These are phyloP conservation scores for Xanthostigma xanthostigma DNA, from an alignment of 2,888 invertebrate genomes.

Conservation along the genomic window DNA sequence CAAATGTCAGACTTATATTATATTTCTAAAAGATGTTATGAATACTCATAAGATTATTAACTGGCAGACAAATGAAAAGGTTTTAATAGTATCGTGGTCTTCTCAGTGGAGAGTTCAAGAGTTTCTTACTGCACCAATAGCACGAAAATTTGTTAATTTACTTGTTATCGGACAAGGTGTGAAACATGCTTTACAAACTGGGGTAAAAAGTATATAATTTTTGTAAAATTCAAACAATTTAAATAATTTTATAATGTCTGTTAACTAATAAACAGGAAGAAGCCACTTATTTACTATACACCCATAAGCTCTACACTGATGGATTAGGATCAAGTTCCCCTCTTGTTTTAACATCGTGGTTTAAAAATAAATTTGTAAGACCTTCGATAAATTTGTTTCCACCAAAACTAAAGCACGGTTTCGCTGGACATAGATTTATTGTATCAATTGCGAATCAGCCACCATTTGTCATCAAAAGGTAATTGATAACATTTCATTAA, in stretches of 20 bases:
- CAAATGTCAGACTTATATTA: conserved; percentile 47
- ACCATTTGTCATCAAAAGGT: conserved; percentile 56
- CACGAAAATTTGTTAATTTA: conserved; percentile 53
- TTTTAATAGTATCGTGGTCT: conserved; percentile 51
- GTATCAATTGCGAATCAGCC: conserved; percentile 56
- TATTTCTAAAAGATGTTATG: conserved; percentile 51
- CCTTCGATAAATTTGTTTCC: conserved; percentile 51
- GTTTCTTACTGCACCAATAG: conserved; percentile 43
- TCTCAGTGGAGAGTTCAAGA: conserved; percentile 63
- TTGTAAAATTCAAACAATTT: conserved; percentile 7
- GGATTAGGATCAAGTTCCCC: conserved; percentile 56
- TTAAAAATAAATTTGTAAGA: conserved; percentile 44
- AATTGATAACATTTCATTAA: conserved; percentile 7
- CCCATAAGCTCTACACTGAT: conserved; percentile 56
- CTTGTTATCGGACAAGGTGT: conserved; percentile 53
- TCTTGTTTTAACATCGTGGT: conserved; percentile 56
- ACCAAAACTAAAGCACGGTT: conserved; percentile 47
- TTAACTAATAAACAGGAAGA: conserved; percentile 30
- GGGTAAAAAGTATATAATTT: conserved; percentile 13
- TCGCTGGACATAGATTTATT: conserved; percentile 59
- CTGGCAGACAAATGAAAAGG: conserved; percentile 43
- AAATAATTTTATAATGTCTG: background rate
- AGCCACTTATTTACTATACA: conserved; percentile 55
- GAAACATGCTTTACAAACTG: conserved; percentile 23
- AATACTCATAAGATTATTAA: conserved; percentile 41